phyloP scores from a whole-genome alignment of 2,797 vertebrate genomes.

The Moxostoma hubbsi region DNA sequence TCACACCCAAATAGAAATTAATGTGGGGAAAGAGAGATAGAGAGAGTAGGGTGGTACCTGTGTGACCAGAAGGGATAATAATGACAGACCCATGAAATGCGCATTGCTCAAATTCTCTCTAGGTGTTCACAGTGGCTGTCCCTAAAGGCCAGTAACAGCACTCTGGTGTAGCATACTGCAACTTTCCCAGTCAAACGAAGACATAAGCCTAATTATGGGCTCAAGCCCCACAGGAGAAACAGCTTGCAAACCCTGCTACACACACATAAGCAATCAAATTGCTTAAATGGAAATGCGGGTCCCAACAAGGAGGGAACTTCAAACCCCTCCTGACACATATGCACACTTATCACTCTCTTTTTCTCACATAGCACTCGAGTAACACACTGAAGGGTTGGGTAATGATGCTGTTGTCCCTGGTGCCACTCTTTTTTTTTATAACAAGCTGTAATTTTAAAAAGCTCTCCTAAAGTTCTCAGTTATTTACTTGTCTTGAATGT shows the following conservation, averaged over 20 bases:
- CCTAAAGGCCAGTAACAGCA: slow-evolving; percentile 45
- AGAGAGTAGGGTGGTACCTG: neutral
- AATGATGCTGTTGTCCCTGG: slow-evolving; percentile 37
- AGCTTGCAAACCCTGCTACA: slow-evolving; percentile 24
- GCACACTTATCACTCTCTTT: slow-evolving; percentile 28
- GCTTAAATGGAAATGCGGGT: slow-evolving; percentile 19
- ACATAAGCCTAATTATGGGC: slow-evolving; percentile 58
- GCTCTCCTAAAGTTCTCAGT: too few species aligned
- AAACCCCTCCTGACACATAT: slow-evolving; percentile 10
- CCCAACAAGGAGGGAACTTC: slow-evolving; percentile 13
- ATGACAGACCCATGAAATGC: slow-evolving; percentile 43
- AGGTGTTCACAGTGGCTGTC: slow-evolving; percentile 35
- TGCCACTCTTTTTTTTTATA: slow-evolving; percentile 38
- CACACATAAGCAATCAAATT: slow-evolving; percentile 29
- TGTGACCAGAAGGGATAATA: slow-evolving; percentile 55
- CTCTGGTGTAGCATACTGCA: slow-evolving; percentile 33
- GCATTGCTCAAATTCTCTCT: slow-evolving; percentile 46
- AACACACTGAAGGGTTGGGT: slow-evolving; percentile 19
- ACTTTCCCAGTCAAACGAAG: slow-evolving; percentile 53
- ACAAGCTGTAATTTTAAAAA: too few species aligned
- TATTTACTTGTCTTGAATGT: too few species aligned
- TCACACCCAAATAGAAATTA: slow-evolving; percentile 35
- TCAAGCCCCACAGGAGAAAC: slow-evolving; percentile 31
- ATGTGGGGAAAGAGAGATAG: slow-evolving; percentile 21
- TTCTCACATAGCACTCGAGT: slow-evolving; percentile 10